Base-by-base conservation (phyloP, 2,113 vertebrate species). In the Passer montanus region DNA sequence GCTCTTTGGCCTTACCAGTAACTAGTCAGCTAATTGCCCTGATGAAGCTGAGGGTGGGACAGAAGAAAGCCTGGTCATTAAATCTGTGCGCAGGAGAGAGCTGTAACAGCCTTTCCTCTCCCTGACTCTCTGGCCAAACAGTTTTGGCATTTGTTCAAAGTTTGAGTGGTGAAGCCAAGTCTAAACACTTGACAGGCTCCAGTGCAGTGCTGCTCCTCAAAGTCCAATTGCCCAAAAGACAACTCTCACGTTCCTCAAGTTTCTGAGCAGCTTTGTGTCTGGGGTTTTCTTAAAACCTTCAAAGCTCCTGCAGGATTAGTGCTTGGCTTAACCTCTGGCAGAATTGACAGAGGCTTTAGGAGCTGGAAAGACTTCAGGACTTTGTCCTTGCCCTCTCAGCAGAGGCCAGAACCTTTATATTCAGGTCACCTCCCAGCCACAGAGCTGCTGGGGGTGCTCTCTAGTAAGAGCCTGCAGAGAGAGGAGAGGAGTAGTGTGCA, bases 111-210 rank as follows among this genome's bases (percentile, higher is more conserved):
- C 31, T 33, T 63, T 63, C 52, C 47, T 56, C 19, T 46, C 23
- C 13, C 20, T 23, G 8, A 31, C 30, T 84, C 62, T 82, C 52
- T 44, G 37, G 33, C 28, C 53, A 46, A 87, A 86, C 9, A 35
- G 19, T 62, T 88, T 52, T 59, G 68, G n/a, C 37, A 60, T 43
- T 91, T 52, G 19, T 69, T 60, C 62, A 79, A 37, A 8, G 6
- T 78, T n/a, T 62, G 15, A 62, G 26, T 24, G 50, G 55, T 66
- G 16, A 89, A 84, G 63, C 39, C 37, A 79, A 72, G 33, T 41
- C n/a, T 1, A 0, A 79, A 74, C 0, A 2, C 43, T 75, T 3
- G 0, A 10, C 56, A 72, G 44, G 27, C 39, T 79, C 52, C 44
- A 53, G 76, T 35, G 47, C 53, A 44, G 22, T 20, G 37, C 43